Evolutionary conservation across 1,140 invertebrate species (phyloP), one percentile per base, ranked within the genome.

Genomic region (Wiebesia pumilae): DNA sequence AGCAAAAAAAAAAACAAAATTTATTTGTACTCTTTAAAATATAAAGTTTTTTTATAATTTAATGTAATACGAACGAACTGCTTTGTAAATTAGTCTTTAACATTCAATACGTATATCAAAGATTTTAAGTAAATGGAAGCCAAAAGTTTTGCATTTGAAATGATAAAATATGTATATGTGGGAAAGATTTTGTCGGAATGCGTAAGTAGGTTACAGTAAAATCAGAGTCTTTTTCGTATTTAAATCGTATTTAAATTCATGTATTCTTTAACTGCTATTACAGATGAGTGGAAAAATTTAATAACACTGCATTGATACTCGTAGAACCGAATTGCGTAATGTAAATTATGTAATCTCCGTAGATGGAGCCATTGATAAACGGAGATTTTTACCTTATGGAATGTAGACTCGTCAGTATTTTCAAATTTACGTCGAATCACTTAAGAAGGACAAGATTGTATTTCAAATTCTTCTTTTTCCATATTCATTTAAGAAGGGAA

Each of bases 191-290:
- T 9, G 38, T 75, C 38, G 19, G 33, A 75, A 43, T 75, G 14
- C 14, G 14, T 75, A 43, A n/a, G 38, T 75, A 75, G 69, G 38
- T 75, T 75, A 43, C 24, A 43, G 71, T n/a, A 43, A 75, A 75
- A 75, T 75, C 71, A 75, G 71, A 75, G 71, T 43, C 30, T 43
- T 9, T 7, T 47, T 47, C 14, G 14, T 47, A 47, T 47, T 47
- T n/a, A 43, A 75, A 75, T 75, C 71, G 1, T 43, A 43, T 75
- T n/a, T 43, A 43, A 40, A n/a, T n/a, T 75, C 24, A 75, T 40
- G 43, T 43, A n/a, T 43, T 43, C 24, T 43, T 75, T 75, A 43
- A 75, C n/a, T 75, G 4, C 27, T 75, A 75, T 75, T 75, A 43
- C 24, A n/a, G 12, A 43, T 10, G 38, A 75, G 71, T 19, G 10